Percentiles rank a stretch among this genome's conserved stretches.
Conservation (phyloP, 2,888 invertebrate genomes). For the Brenthis daphne region DNA sequence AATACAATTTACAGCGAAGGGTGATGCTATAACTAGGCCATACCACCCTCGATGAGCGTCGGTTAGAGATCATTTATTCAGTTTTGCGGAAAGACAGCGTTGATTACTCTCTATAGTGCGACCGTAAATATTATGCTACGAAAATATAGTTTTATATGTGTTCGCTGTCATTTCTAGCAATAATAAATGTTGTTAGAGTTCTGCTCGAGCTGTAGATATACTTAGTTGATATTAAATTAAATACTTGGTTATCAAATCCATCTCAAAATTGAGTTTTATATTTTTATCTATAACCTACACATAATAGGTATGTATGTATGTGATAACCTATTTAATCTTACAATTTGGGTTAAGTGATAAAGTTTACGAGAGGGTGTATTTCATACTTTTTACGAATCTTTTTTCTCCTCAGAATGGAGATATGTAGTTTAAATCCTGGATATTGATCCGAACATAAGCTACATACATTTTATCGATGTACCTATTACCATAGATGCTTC, state of each 20-base stretch:
- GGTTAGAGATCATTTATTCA: constrained; percentile 36
- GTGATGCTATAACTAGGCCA: constrained; percentile 11
- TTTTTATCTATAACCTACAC: background rate
- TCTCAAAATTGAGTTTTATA: background rate
- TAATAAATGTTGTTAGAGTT: constrained; percentile 33
- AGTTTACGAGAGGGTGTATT: no score
- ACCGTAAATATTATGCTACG: constrained; percentile 33
- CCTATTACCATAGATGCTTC: no score
- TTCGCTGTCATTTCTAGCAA: constrained; percentile 32
- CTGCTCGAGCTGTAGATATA: background rate
- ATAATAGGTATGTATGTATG: no score
- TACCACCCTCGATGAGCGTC: constrained; percentile 13
- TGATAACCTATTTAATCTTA: no score
- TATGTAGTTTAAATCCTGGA: no score
- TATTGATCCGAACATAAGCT: no score
- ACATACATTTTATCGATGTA: no score
- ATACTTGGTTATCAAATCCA: background rate
- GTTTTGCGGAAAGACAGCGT: constrained; percentile 31
- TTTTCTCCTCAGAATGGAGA: no score
- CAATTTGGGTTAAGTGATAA: no score
- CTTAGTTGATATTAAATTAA: background rate
- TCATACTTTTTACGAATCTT: no score
- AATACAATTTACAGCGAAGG: background rate
- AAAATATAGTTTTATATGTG: constrained; percentile 30
- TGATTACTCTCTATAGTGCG: constrained; percentile 34